Percentiles rank a stretch among this genome's conserved stretches.
phyloP scores from a whole-genome alignment of 2,888 invertebrate species.

The Troglohyphantes excavatus region DNA sequence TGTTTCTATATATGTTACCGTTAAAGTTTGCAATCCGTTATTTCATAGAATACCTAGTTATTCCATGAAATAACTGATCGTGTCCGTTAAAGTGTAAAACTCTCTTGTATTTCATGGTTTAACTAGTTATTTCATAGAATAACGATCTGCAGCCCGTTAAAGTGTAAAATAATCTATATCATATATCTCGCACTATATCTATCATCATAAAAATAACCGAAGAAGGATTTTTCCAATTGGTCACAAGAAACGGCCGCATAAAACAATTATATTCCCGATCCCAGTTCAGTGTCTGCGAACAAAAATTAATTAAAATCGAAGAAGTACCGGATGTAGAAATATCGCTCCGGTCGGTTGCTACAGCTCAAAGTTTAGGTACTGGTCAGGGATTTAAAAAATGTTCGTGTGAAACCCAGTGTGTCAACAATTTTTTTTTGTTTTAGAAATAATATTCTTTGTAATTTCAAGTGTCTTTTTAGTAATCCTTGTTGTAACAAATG shows the following conservation, averaged over 20 bases:
- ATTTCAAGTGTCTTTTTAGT: too few species aligned
- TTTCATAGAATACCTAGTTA: constrained; percentile 63
- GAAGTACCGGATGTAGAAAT: constrained; percentile 59
- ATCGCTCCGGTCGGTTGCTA: constrained; percentile 65
- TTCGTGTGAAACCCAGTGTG: constrained; percentile 66
- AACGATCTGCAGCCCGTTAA: constrained; percentile 24
- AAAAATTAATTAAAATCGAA: constrained; percentile 38
- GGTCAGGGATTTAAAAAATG: constrained; percentile 67
- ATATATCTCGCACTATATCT: constrained; percentile 36
- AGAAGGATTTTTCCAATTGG: too few species aligned
- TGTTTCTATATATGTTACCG: too few species aligned
- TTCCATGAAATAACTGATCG: constrained; percentile 73
- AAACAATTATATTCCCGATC: too few species aligned
- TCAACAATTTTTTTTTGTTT: too few species aligned
- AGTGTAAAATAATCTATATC: constrained; percentile 38
- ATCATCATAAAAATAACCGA: too few species aligned
- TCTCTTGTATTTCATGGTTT: constrained; percentile 72
- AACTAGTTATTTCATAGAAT: constrained; percentile 65
- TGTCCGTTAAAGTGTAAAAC: constrained; percentile 73
- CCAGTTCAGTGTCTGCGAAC: too few species aligned
- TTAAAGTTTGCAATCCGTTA: constrained; percentile 59
- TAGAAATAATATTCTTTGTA: too few species aligned
- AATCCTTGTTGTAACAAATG: too few species aligned
- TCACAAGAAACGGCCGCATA: too few species aligned
- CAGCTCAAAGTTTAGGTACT: constrained; percentile 65